Base-by-base conservation (phyloP, 1,140 invertebrate genomes). In the Lamellibrachia luymesi region DNA sequence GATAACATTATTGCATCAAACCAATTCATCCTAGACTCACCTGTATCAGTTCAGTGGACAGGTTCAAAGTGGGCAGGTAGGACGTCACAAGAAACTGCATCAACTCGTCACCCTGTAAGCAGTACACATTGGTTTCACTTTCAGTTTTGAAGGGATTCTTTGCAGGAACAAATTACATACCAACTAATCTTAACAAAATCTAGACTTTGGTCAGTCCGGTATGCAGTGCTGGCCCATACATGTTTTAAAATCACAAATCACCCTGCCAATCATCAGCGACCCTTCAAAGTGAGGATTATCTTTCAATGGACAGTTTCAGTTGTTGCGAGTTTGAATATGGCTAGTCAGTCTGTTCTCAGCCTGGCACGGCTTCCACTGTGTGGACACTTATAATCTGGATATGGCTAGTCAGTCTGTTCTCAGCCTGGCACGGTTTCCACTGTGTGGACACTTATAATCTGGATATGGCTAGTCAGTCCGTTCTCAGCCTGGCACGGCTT, bases 61-160 rank as follows among this genome's bases (percentile, higher is more conserved):
- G 50, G 25, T 92, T 92, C 27, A 92, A 64, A 52, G 92, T 92
- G 10, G 92, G 92, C 27, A 92, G 92, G 92, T 92, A 92, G 50
- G 50, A 13, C 6, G 50, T 22, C 50, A 51, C 2, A 7, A 92
- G 92, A 27, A 92, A 92, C 27, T 92, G 50, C 0, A 13, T 51
- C 27, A 51, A 92, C 27, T 92, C 92, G 17, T 92, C 92, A 10
- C 92, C 92, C 92, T 92, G 92, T 10, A 92, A 64, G 25, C 27
- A 92, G 92, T 4, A 50, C 13, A 50, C 52, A 52, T 25, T 51
- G 52, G 22, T 51, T 50, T 92, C 64, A 80, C 8, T 22, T 22
- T 17, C 52, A 56, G 17, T 25, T 50, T 10, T 91, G 22, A 38
- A 27, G 6, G 25, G 17, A 25, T 91, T 17, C 90, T 27, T 38